Base-by-base conservation (phyloP, 2,797 vertebrate genomes). In the Platyrinchus mystaceus region DNA sequence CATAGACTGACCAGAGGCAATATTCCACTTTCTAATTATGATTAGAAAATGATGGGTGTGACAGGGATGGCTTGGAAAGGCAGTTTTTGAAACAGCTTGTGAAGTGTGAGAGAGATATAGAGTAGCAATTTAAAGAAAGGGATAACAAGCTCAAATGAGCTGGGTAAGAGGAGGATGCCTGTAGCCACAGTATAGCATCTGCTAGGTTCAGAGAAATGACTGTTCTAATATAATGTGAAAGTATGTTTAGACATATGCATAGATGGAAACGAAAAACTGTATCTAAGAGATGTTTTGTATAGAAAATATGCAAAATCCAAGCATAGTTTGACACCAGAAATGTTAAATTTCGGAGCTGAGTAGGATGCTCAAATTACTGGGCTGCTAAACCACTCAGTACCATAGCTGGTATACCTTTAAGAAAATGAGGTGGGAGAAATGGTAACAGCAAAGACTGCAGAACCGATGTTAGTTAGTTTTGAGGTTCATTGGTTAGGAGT, bases 71-170 rank as follows among this genome's bases (percentile, higher is more conserved):
- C 71, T 91, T 83, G 78, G 89, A 93, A 89, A 93, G 71, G 34
- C 84, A 67, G 52, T 36, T 93, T 93, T 64, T 90, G 83, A 88
- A 90, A 93, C 69, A 0, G 0, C 21, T 43, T 83, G 49, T 84
- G 66, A 91, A 75, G 32, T 71, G 36, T 71, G 66, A 68, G 64
- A 63, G 52, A 67, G 41, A 66, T 64, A 58, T 1, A 39, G 30
- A 76, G 22, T 6, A 68, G 66, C 34, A 78, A 84, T 85, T 92
- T 94, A 89, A 87, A 66, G 87, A 91, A 80, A 75, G 37, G 32
- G 43, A 66, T 93, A 94, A 93, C 68, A 93, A 87, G 64, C 58
- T 91, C 49, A 89, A 85, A 81, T 58, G 76, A 91, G 46, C 50
- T 93, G 71, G 30, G 9, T 87, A 56, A 34, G 71, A 74, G 53